These are phyloP conservation scores for Drosophila kurseongensis DNA, from an alignment of 1,140 invertebrate species.

Conservation along the genomic window DNA sequence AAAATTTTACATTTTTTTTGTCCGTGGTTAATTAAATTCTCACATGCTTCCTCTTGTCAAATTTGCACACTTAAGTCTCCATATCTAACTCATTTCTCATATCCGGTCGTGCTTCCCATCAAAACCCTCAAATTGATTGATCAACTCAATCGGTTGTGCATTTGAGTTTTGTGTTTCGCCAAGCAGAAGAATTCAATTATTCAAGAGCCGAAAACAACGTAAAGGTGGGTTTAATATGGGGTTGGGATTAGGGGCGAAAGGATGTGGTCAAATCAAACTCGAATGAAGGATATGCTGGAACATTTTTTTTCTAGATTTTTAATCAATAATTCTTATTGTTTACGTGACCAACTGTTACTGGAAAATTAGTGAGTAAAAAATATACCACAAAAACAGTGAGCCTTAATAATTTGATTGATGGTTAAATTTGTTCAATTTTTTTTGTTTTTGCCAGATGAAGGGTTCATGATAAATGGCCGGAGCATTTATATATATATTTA, in stretches of 20 bases:
- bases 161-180: conserved; percentile 67
- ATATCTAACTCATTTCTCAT: conserved; percentile 38
- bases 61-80: conserved; percentile 15
- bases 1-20: not conserved
- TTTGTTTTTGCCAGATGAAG: not conserved
- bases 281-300: not conserved
- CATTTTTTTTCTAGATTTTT: conserved; percentile 15
- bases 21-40: conserved; percentile 6
- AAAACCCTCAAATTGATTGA: conserved; percentile 63
- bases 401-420: conserved; percentile 51
- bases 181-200: conserved; percentile 79
- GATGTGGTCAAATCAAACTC: conserved; percentile 17
- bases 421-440: conserved; percentile 3
- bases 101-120: conserved; percentile 16
- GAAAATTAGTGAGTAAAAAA: conserved; percentile 18
- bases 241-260: conserved; percentile 2
- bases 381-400: not conserved
- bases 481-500: not conserved
- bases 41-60: not conserved
- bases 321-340: conserved; percentile 47
- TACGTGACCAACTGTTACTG: conserved; percentile 35
- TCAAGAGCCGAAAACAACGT: conserved; percentile 64
- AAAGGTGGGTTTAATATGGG: conserved; percentile 24
- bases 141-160: conserved; percentile 71
- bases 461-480: conserved; percentile 37